Percentiles rank a stretch among this genome's conserved stretches.
These are phyloP conservation scores for Octonoba sinensis DNA, from an alignment of 2,888 invertebrate genomes.

Conservation along the genomic window DNA sequence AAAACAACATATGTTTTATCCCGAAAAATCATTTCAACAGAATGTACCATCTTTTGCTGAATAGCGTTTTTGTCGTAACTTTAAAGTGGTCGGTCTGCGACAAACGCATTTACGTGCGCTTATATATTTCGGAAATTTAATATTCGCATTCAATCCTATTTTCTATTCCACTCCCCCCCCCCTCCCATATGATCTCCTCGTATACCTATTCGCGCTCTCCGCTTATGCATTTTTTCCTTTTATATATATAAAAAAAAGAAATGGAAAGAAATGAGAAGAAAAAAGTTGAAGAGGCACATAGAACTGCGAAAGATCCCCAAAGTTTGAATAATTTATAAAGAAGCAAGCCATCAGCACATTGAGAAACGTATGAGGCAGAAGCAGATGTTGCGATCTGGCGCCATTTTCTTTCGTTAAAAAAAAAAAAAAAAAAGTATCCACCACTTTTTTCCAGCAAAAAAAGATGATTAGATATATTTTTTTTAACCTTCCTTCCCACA, in stretches of 20 bases:
- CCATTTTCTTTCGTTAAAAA: slow-evolving; percentile 57
- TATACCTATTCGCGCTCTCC: slow-evolving; percentile 9
- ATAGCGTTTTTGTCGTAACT: too few species aligned
- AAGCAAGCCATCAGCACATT: slow-evolving; percentile 12
- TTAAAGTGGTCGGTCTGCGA: slow-evolving; percentile 2
- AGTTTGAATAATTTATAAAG: slow-evolving; percentile 62
- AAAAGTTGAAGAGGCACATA: not conserved
- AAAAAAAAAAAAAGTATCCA: slow-evolving; percentile 14
- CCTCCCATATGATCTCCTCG: not conserved
- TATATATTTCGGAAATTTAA: slow-evolving; percentile 47
- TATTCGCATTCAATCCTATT: slow-evolving; percentile 38
- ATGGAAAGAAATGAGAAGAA: too few species aligned
- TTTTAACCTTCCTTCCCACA: too few species aligned
- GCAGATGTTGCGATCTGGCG: slow-evolving; percentile 34
- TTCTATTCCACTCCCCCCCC: slow-evolving; percentile 4
- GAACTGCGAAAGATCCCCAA: slow-evolving; percentile 13
- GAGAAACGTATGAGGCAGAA: slow-evolving; percentile 30
- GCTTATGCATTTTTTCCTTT: slow-evolving; percentile 28
- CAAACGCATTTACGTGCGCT: slow-evolving; percentile 39
- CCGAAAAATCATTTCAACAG: too few species aligned
- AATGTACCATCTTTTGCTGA: too few species aligned
- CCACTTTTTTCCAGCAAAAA: too few species aligned
- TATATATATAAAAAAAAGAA: too few species aligned
- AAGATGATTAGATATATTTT: too few species aligned
- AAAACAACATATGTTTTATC: too few species aligned